Percentiles rank a stretch among this genome's conserved stretches.
Conservation (phyloP, 2,888 invertebrate genomes). For the Coelopa pilipes region DNA sequence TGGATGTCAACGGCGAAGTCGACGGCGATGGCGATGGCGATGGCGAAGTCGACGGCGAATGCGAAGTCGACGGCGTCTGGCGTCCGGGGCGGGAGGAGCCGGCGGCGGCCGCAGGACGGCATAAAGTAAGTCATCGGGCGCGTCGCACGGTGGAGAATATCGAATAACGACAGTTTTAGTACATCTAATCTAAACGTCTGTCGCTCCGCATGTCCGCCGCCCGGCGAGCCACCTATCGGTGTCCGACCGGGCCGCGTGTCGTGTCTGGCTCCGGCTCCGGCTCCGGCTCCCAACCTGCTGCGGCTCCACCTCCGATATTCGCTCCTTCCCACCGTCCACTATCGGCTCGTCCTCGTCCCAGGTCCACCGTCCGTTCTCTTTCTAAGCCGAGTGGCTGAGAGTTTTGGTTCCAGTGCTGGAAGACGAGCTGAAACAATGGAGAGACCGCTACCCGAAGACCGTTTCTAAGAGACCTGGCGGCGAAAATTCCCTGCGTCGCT, state of each 20-base stretch:
- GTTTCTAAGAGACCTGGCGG: too few relatives aligned
- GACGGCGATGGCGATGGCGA: neutral
- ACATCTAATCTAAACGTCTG: slow-evolving; percentile 45
- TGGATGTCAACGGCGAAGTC: slow-evolving; percentile 2
- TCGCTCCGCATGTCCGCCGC: neutral
- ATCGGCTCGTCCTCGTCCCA: too few relatives aligned
- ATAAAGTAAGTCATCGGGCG: slow-evolving; percentile 41
- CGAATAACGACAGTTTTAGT: slow-evolving; percentile 51
- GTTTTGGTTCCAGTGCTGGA: neutral
- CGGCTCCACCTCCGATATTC: too few relatives aligned
- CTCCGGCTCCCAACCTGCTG: neutral
- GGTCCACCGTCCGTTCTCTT: too few relatives aligned
- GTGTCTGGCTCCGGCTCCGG: too few relatives aligned
- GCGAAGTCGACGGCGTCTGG: neutral
- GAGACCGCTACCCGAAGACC: too few relatives aligned
- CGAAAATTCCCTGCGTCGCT: neutral
- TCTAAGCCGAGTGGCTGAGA: neutral
- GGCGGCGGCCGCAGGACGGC: slow-evolving; percentile 15
- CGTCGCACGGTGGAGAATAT: slow-evolving; percentile 37
- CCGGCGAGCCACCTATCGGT: slow-evolving; percentile 1
- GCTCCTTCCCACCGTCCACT: too few relatives aligned
- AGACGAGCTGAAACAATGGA: too few relatives aligned
- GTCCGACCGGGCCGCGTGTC: neutral
- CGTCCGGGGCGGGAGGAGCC: slow-evolving; percentile 17
- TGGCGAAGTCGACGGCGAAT: neutral